Conservation (phyloP, 1,140 invertebrate genomes). For the Apolygus lucorum region DNA sequence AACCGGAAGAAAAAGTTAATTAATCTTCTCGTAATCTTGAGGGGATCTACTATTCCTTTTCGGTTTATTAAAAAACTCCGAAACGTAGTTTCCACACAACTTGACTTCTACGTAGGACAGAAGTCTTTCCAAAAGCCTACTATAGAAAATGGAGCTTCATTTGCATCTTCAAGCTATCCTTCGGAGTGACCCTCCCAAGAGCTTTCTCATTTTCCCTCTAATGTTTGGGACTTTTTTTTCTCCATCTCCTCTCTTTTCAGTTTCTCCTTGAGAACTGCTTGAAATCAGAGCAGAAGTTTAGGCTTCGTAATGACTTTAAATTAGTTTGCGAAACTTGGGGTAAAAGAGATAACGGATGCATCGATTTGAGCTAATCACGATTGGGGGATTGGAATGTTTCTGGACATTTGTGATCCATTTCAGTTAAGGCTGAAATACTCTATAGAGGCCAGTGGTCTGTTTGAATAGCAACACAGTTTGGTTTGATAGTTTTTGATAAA, state of each 20-base stretch:
- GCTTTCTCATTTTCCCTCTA: not conserved
- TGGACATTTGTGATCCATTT: too few relatives aligned
- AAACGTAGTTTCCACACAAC: not conserved
- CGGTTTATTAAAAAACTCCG: not conserved
- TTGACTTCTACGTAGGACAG: not conserved
- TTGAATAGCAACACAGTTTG: too few relatives aligned
- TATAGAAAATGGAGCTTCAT: not conserved
- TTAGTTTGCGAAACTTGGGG: too few relatives aligned
- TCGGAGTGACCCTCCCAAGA: not conserved
- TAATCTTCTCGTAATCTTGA: not conserved
- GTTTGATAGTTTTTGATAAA: too few relatives aligned
- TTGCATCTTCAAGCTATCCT: not conserved
- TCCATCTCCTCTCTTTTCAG: not conserved
- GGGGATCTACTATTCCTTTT: not conserved
- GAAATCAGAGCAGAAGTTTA: not conserved
- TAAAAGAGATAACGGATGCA: too few relatives aligned
- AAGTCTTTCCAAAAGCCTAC: not conserved
- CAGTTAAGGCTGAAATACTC: too few relatives aligned
- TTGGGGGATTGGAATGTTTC: too few relatives aligned
- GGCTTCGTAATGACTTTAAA: not conserved
- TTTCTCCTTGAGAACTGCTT: not conserved
- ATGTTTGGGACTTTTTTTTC: not conserved
- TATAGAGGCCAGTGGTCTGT: too few relatives aligned
- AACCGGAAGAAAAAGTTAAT: not conserved
- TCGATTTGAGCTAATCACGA: too few relatives aligned